These are phyloP conservation scores for Festucalex cinctus DNA, from an alignment of 2,113 vertebrate species.

Conservation along the genomic window DNA sequence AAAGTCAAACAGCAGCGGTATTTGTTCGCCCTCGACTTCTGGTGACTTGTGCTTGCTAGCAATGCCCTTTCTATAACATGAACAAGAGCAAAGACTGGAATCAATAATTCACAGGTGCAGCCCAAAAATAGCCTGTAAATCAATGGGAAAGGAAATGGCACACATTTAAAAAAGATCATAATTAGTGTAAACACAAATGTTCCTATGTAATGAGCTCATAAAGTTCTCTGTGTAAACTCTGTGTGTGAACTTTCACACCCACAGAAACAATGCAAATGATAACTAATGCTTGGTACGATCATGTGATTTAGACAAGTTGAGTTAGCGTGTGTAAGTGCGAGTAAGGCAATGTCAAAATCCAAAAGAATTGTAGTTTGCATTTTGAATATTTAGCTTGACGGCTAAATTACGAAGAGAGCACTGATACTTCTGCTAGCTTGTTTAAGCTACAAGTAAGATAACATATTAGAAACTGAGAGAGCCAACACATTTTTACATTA, in stretches of 20 bases:
- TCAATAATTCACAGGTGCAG: not conserved
- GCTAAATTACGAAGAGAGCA: too few relatives aligned
- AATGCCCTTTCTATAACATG: constrained; percentile 1
- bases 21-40: constrained; percentile 21
- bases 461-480: not conserved
- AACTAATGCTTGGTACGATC: constrained; percentile 33
- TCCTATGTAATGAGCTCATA: not conserved
- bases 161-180: not conserved
- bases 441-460: not conserved
- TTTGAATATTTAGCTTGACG: too few relatives aligned
- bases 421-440: not conserved
- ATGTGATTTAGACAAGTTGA: constrained; percentile 52
- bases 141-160: not conserved
- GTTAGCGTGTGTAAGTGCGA: constrained; percentile 18
- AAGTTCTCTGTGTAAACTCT: not conserved
- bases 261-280: constrained; percentile 24
- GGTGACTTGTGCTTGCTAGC: not conserved
- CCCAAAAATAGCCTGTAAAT: constrained; percentile 9
- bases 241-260: constrained; percentile 8
- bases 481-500: not conserved
- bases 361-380: too few relatives aligned
- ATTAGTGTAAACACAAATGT: not conserved
- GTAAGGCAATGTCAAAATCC: too few relatives aligned
- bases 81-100: constrained; percentile 4
- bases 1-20: constrained; percentile 36